These are phyloP conservation scores for Xanthorhoe spadicearia DNA, from an alignment of 2,888 invertebrate species.

Conservation along the genomic window DNA sequence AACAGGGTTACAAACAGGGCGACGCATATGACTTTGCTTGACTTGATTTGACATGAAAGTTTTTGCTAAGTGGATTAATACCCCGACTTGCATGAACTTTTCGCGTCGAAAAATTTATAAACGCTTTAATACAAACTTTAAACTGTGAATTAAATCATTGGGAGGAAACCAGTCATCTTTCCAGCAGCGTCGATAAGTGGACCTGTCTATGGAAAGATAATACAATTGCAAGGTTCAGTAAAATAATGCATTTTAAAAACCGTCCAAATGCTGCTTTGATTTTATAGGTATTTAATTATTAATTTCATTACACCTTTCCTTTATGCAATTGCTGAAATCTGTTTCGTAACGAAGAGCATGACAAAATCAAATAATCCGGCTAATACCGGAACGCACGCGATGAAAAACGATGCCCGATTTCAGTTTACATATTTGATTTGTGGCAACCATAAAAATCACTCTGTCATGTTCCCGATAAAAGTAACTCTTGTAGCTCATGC, in stretches of 20 bases:
- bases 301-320: too few species aligned
- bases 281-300: neutral
- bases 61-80: too few species aligned
- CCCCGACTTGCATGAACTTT: too few species aligned
- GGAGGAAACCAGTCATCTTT: too few species aligned
- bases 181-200: too few species aligned
- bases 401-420: slow-evolving; percentile 28
- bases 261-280: neutral
- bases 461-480: slow-evolving; percentile 33
- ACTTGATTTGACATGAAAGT: too few species aligned
- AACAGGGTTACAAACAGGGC: neutral
- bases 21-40: neutral
- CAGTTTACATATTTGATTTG: slow-evolving; percentile 42
- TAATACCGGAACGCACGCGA: slow-evolving; percentile 41
- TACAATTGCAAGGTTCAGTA: too few species aligned
- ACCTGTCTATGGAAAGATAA: too few species aligned
- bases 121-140: too few species aligned
- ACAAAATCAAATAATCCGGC: slow-evolving; percentile 32
- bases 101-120: too few species aligned
- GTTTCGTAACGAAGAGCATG: slow-evolving; percentile 34
- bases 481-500: slow-evolving; percentile 21
- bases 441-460: slow-evolving; percentile 42
- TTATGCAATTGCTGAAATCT: neutral
- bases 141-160: too few species aligned
- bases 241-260: too few species aligned